phyloP scores from a whole-genome alignment of 2,797 vertebrate genomes.

The Pachyuromys duprasi region DNA sequence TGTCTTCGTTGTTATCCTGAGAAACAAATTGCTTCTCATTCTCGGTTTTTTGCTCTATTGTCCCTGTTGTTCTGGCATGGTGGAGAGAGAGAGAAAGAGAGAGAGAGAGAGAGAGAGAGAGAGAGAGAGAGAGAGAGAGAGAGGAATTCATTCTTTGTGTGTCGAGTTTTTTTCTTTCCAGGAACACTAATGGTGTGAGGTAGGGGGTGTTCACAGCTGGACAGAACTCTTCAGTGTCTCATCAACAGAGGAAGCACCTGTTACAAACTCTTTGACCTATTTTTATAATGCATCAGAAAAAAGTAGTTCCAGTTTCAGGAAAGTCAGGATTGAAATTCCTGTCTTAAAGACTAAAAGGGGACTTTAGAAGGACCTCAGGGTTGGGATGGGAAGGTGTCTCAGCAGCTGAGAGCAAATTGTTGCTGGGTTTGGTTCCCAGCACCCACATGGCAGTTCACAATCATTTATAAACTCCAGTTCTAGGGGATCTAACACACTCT shows the following conservation, averaged over 20 bases:
- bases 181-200: background rate
- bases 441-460: background rate
- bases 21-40: background rate
- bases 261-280: background rate
- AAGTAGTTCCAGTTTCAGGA: background rate
- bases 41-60: background rate
- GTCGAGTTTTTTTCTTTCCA: background rate
- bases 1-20: background rate
- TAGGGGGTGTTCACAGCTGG: background rate
- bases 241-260: background rate
- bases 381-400: no score
- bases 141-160: background rate
- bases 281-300: background rate
- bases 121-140: no score
- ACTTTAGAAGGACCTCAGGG: background rate
- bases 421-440: no score
- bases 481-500: background rate
- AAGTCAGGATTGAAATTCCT: background rate
- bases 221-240: background rate
- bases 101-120: background rate
- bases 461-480: background rate
- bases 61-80: background rate
- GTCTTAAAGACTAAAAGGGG: background rate
- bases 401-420: background rate
- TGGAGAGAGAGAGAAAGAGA: no score